A percentile compares a stretch with the other conserved stretches of the same genome.
These are phyloP conservation scores for Acronicta aceris DNA, from an alignment of 2,888 invertebrate genomes.

Conservation along the genomic window DNA sequence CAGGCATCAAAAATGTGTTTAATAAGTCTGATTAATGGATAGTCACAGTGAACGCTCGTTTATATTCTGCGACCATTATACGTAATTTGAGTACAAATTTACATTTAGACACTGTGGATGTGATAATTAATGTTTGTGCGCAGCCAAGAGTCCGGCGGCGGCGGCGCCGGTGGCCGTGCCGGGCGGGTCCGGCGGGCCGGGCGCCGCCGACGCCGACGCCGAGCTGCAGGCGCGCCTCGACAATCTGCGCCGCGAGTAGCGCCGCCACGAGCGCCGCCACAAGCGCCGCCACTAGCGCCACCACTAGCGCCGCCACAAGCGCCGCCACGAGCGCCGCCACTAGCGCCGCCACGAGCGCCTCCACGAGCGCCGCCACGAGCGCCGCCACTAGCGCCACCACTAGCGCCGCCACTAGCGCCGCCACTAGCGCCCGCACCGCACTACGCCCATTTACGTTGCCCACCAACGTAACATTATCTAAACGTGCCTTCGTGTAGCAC, in stretches of 20 bases:
- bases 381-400: not conserved
- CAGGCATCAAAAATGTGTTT: too few relatives aligned
- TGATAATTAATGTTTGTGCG: too few relatives aligned
- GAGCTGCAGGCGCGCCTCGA: constrained; percentile 99
- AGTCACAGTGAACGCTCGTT: too few relatives aligned
- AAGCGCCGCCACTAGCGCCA: not conserved
- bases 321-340: not conserved
- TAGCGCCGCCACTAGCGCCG: too few relatives aligned
- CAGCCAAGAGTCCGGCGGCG: constrained; percentile 91
- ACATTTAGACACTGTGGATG: too few relatives aligned
- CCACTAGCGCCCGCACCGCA: not conserved
- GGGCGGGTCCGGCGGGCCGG: constrained; percentile 84
- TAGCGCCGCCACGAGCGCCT: constrained; percentile 91
- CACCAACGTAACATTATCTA: too few relatives aligned
- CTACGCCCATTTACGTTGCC: too few relatives aligned
- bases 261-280: not conserved
- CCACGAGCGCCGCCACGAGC: constrained; percentile 2
- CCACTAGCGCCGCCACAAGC: too few relatives aligned
- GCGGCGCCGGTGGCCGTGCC: constrained; percentile 85
- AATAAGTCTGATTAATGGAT: too few relatives aligned
- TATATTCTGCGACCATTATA: too few relatives aligned
- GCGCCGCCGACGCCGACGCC: constrained; percentile 96
- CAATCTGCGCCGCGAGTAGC: constrained; percentile 96
- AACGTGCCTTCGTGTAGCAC: too few relatives aligned
- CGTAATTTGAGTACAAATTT: too few relatives aligned